Percentiles rank a stretch among this genome's conserved stretches.
Evolutionary conservation across 2,113 vertebrate species (phyloP).

Genomic region (Indicator indicator): DNA sequence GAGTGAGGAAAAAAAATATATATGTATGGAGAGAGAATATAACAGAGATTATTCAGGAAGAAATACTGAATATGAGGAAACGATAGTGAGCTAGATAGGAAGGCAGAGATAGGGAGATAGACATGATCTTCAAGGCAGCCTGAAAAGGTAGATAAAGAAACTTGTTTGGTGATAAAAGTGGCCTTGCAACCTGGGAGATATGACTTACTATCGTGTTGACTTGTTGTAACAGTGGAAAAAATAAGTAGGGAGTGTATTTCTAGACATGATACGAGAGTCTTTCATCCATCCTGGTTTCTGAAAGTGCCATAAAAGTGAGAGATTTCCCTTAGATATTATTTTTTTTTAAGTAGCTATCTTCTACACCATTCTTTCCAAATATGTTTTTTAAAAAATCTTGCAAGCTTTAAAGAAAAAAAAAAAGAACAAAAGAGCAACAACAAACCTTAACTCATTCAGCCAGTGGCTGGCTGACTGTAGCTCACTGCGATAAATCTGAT

Average conservation of each 20-base stretch:
- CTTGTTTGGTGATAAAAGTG: not conserved
- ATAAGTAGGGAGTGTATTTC: not conserved
- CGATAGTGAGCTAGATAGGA: not conserved
- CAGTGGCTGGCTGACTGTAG: not conserved
- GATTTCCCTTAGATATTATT: not conserved
- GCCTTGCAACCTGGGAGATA: not conserved
- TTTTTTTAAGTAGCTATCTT: not conserved
- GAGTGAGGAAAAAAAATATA: not conserved
- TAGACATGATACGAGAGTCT: not conserved
- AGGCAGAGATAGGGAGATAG: not conserved
- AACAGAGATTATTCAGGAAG: not conserved
- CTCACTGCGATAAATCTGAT: not conserved
- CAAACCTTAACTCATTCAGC: not conserved
- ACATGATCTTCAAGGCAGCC: not conserved
- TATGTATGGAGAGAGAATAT: not conserved
- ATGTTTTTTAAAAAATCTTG: not conserved
- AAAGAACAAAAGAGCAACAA: no score
- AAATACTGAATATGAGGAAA: not conserved
- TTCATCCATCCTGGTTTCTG: not conserved
- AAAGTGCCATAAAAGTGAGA: not conserved
- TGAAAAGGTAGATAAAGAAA: constrained; percentile 18
- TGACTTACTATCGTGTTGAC: not conserved
- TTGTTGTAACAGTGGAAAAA: not conserved
- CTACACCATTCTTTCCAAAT: not conserved
- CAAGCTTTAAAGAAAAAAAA: not conserved